Percentiles rank a stretch among this genome's conserved stretches.
These are phyloP conservation scores for Tor tambroides DNA, from an alignment of 2,113 vertebrate genomes.

Conservation along the genomic window DNA sequence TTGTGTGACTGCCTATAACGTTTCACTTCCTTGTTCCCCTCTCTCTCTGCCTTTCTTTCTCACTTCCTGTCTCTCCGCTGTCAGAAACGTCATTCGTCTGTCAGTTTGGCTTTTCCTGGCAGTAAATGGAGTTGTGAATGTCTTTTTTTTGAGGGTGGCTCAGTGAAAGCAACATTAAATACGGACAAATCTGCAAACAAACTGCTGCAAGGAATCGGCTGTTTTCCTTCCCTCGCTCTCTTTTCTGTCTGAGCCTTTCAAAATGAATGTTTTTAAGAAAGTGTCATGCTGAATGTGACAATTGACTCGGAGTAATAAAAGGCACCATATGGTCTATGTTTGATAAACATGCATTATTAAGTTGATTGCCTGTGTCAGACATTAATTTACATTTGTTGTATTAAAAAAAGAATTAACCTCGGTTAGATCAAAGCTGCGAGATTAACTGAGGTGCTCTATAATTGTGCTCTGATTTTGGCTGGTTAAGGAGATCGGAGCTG, in stretches of 20 bases:
- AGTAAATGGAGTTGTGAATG: constrained; percentile 54
- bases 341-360: constrained; percentile 73
- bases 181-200: constrained; percentile 61
- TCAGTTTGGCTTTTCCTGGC: constrained; percentile 51
- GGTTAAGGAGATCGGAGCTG: background rate
- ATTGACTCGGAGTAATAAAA: constrained; percentile 70
- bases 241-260: constrained; percentile 57
- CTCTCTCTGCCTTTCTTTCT: constrained; percentile 25
- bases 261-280: constrained; percentile 57
- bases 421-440: constrained; percentile 63
- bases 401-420: constrained; percentile 66
- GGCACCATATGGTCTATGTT: constrained; percentile 70
- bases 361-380: constrained; percentile 68
- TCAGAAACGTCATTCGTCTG: constrained; percentile 57
- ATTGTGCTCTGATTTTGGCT: background rate
- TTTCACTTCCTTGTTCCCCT: constrained; percentile 39
- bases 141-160: constrained; percentile 36
- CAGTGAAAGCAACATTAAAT: constrained; percentile 51
- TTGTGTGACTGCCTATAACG: constrained; percentile 52
- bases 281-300: constrained; percentile 62
- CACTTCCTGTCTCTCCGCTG: constrained; percentile 39
- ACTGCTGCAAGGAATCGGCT: constrained; percentile 50
- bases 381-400: constrained; percentile 74
- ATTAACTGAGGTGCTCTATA: constrained; percentile 62
- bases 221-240: constrained; percentile 42